Base-by-base conservation (phyloP, 1,140 invertebrate genomes). In the Aphis craccivora region DNA sequence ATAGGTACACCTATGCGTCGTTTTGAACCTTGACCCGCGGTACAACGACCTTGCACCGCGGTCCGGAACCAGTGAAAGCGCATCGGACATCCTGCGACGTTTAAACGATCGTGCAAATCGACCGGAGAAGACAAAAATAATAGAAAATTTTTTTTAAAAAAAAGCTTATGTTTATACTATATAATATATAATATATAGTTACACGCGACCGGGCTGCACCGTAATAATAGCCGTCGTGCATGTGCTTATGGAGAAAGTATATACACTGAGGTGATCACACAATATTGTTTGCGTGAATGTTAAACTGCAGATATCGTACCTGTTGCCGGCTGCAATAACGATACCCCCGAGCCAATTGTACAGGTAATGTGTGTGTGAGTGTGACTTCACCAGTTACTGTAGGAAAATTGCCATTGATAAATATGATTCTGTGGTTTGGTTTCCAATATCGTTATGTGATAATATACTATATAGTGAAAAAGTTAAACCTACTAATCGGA, bases 61-160 rank as follows among this genome's bases (percentile, higher is more conserved):
- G 67, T 84, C 91, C 67, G 60, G 91, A 83, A 92, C 40, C n/a
- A 45, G 91, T 83, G 91, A 76, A 92, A 92, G 91, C 91, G 30
- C 67, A 92, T 81, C 76, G 60, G 60, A 91, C 40, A 22, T 91
- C 90, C 60, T 25, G 7, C 48, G 48, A 89, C 22, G 48, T 5
- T 35, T 9, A 18, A 18, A 25, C 55, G 90, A 25, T 67, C 60
- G 90, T 76, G 76, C 40, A n/a, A 83, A 92, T 48, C 25, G 55
- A 23, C 76, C 22, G 4, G 22, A 35, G 60, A 40, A 20, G 53
- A 76, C 25, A 30, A 89, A 55, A 89, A 89, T 8, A 45, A 9
- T 45, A 37, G 25, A 37, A 9, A 55, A 23, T 51, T n/a, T n/a
- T n/a, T n/a, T n/a, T 22, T n/a, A 25, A 43, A 40, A 86, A 67